phyloP scores from a whole-genome alignment of 2,113 vertebrate genomes.

The Donacobius atricapilla region DNA sequence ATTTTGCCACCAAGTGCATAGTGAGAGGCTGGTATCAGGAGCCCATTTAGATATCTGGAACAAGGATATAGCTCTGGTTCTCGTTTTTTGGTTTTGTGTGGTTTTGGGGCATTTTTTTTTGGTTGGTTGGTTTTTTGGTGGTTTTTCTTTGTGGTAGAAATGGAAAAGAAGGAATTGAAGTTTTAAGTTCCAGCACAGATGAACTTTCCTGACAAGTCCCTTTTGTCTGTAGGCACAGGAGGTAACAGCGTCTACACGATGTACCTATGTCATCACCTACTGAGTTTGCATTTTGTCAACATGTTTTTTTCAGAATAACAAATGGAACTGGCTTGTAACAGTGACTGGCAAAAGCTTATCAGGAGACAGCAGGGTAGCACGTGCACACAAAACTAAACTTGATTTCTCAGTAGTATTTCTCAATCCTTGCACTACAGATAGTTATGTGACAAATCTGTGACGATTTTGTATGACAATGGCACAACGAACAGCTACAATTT shows the following conservation, averaged over 20 bases:
- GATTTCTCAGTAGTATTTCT: not conserved
- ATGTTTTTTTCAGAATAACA: not conserved
- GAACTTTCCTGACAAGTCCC: not conserved
- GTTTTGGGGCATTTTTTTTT: not conserved
- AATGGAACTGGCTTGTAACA: not conserved
- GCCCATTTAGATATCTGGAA: not conserved
- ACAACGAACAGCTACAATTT: accelerated
- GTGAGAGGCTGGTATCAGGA: not conserved
- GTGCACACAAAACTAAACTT: not conserved
- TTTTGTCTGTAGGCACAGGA: not conserved
- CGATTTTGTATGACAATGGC: not conserved
- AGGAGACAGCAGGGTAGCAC: not conserved
- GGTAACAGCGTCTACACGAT: not conserved
- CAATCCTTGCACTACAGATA: not conserved
- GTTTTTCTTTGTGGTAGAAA: not conserved
- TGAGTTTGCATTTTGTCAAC: not conserved
- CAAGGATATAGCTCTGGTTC: not conserved
- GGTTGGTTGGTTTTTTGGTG: not conserved
- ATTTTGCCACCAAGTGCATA: not conserved
- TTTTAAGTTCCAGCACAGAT: not conserved
- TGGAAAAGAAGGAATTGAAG: not conserved
- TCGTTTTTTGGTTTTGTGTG: accelerated
- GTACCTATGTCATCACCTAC: not conserved
- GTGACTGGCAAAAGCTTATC: not conserved
- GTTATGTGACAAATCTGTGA: not conserved